Base-by-base conservation (phyloP, 2,888 invertebrate species). In the Augochlorella aurata region DNA sequence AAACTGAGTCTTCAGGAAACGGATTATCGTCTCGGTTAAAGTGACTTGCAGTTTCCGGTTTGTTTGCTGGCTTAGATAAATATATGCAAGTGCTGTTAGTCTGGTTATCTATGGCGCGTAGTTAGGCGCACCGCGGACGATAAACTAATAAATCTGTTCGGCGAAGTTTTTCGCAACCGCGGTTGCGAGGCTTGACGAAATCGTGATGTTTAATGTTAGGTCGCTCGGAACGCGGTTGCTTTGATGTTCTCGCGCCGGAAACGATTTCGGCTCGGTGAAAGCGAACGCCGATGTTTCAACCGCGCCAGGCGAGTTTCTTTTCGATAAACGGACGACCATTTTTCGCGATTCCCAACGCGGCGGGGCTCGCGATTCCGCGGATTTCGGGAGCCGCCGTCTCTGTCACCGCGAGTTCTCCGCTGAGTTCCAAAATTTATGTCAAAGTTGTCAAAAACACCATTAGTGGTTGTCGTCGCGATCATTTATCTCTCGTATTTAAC, bases 161-260 rank as follows among this genome's bases (percentile, higher is more conserved):
- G 61, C 2, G 16, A 10, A 44, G 4, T 63, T 63, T 63, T 44
- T 44, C 29, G 38, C 44, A 63, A 44, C 63, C 18, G 54, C 54
- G 54, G 44, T 38, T 63, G 63, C 63, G n/a, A 44, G n/a, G 18
- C 8, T 63, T 63, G 63, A 63, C 63, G 63, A 63, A 63, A 44
- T 1, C 38, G 38, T 9, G 29, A n/a, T 4, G 10, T n/a, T 63
- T 44, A 44, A 38, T 7, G 38, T 18, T n/a, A 63, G 63, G 63
- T 38, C 63, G 63, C 63, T n/a, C 38, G 63, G 38, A 63, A 63
- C 63, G 63, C 44, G 38, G 0, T 44, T 10, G 63, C 63, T 63
- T 44, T 63, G 38, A 63, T 29, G 38, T 63, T 63, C 16, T 16
- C 18, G 63, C 63, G 44, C 16, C 44, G n/a, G 18, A 18, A 63